Evolutionary conservation across 2,797 vertebrate species (phyloP).

Genomic region (Coracias cyanogaster): DNA sequence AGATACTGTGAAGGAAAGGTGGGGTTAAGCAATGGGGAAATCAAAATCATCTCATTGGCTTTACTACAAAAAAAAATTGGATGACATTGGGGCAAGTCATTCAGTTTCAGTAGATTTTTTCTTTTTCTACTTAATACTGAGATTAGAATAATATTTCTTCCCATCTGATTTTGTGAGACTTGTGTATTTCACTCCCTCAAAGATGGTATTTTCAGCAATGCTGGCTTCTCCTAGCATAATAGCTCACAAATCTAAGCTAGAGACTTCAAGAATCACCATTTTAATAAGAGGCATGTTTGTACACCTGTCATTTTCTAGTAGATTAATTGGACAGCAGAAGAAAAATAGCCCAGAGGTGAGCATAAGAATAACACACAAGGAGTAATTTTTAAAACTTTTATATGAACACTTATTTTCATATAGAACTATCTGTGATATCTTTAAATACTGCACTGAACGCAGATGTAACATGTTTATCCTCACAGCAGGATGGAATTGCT

Average conservation of each 20-base stretch:
- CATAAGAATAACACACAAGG: background rate
- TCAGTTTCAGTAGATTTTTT: background rate
- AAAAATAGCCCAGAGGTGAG: background rate
- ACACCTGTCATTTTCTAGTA: background rate
- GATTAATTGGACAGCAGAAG: background rate
- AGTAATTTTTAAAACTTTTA: background rate
- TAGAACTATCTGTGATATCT: background rate
- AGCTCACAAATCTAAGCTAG: background rate
- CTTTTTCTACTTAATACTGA: background rate
- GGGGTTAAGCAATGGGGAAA: constrained; percentile 5
- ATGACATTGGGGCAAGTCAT: background rate
- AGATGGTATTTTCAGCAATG: background rate
- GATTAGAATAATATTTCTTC: background rate
- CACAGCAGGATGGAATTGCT: background rate
- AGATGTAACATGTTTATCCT: background rate
- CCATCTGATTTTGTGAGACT: background rate
- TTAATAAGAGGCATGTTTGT: background rate
- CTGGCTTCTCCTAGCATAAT: background rate
- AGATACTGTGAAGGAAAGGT: background rate
- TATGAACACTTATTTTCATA: background rate
- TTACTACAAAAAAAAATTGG: background rate
- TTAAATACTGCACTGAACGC: background rate
- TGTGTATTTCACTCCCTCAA: background rate
- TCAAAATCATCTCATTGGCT: background rate
- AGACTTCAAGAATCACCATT: background rate